Base-by-base conservation (phyloP, 2,888 invertebrate species). In the Lasioglossum lativentre region DNA sequence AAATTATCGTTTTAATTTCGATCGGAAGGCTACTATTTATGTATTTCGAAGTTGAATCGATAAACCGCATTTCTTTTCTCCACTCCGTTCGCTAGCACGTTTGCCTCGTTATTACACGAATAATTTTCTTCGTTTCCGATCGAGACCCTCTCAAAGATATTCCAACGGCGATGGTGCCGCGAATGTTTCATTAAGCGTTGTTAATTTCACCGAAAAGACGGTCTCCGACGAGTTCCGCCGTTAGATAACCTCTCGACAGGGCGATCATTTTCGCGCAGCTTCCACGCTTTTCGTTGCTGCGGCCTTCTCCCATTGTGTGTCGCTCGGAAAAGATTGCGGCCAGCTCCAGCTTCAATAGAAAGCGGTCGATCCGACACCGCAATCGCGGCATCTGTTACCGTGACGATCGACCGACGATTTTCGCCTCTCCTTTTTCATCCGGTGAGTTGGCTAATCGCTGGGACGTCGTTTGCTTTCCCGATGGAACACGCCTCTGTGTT, bases 341-440 rank as follows among this genome's bases (percentile, higher is more conserved):
- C 83, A 74, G 76, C 70, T 81, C 45, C 66, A 63, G 87, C 81
- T 83, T 78, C 78, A 79, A 86, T 87, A 81, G 87, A 86, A 83
- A 87, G 87, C 86, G 86, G 76, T 78, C 80, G 82, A 86, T 83
- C 56, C 75, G 79, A 73, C 86, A 81, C 87, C 78, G 80, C 86
- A 81, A 80, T 80, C 87, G 76, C 74, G 80, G 87, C 86, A 86
- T 87, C 86, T 78, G 87, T 81, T 84, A 80, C 81, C 83, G 80
- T 81, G 86, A 86, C 83, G 87, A 78, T 87, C 85, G 72, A 73
- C 80, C 87, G 76, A 78, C 75, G 79, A 85, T 88, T 85, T 85
- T 80, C 81, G 83, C 71, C 80, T 80, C 83, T 83, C 83, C 80
- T 82, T 87, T 86, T 88, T 79, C 76, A 78, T 78, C 78, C 75